phyloP scores from a whole-genome alignment of 2,113 vertebrate species.

The Nothocercus julius region DNA sequence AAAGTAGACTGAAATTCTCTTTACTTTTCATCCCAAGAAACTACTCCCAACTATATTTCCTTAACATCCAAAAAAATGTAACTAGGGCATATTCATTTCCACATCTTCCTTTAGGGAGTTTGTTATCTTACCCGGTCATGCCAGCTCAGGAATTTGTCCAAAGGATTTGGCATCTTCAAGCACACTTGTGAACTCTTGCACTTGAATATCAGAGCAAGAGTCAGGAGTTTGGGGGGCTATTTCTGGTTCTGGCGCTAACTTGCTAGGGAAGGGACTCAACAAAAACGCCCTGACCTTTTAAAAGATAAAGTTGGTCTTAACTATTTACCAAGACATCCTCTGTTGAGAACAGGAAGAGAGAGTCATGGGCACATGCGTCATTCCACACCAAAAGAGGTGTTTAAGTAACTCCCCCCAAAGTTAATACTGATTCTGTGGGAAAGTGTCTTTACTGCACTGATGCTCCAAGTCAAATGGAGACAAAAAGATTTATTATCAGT shows the following conservation, averaged over 20 bases:
- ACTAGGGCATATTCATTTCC: background rate
- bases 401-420: background rate
- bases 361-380: background rate
- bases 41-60: background rate
- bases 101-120: background rate
- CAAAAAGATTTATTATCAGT: background rate
- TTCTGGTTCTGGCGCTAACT: background rate
- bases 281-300: slow-evolving; percentile 1
- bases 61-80: background rate
- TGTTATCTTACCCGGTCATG: background rate
- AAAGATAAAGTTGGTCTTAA: background rate
- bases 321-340: background rate
- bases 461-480: background rate
- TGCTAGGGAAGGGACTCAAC: background rate
- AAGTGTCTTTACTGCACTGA: background rate
- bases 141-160: background rate
- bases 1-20: background rate
- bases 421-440: background rate
- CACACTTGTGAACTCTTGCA: background rate
- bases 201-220: background rate
- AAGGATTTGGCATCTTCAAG: background rate
- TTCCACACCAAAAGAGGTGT: background rate
- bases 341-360: background rate
- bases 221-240: background rate
- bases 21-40: background rate